Evolutionary conservation across 1,140 invertebrate species (phyloP).

Genomic region (Ruditapes philippinarum): DNA sequence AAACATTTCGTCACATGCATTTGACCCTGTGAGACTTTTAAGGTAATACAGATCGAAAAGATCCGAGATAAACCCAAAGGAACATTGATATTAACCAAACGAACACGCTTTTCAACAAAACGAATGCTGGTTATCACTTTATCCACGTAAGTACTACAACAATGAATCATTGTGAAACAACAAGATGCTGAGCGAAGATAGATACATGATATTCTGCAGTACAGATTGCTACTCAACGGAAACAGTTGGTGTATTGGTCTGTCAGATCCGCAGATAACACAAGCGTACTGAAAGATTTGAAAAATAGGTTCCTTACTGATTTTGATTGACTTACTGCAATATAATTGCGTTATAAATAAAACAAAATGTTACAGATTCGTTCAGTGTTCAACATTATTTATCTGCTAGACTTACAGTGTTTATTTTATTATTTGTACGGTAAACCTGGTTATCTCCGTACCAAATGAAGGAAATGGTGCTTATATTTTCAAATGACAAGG

Average conservation of each 20-base stretch:
- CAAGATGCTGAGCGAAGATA: conserved; percentile 9
- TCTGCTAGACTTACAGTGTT: no score
- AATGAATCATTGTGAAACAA: conserved; percentile 15
- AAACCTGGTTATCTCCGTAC: no score
- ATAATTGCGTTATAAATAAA: background rate
- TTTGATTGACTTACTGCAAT: background rate
- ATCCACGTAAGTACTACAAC: conserved; percentile 24
- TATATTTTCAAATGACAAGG: no score
- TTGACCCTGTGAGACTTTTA: background rate
- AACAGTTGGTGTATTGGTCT: background rate
- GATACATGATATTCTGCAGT: conserved; percentile 8
- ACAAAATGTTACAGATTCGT: background rate
- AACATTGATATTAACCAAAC: background rate
- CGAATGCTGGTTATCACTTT: conserved; percentile 22
- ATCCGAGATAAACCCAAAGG: background rate
- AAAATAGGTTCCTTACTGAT: background rate
- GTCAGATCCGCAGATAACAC: background rate
- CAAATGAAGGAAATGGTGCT: no score
- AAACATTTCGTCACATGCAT: conserved; percentile 11
- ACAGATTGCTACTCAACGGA: background rate
- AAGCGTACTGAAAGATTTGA: background rate
- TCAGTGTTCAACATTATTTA: no score
- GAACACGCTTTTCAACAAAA: background rate
- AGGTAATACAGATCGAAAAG: background rate
- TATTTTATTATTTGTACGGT: no score